Conservation (phyloP, 2,113 vertebrate genomes). For the Dasyornis broadbenti region DNA sequence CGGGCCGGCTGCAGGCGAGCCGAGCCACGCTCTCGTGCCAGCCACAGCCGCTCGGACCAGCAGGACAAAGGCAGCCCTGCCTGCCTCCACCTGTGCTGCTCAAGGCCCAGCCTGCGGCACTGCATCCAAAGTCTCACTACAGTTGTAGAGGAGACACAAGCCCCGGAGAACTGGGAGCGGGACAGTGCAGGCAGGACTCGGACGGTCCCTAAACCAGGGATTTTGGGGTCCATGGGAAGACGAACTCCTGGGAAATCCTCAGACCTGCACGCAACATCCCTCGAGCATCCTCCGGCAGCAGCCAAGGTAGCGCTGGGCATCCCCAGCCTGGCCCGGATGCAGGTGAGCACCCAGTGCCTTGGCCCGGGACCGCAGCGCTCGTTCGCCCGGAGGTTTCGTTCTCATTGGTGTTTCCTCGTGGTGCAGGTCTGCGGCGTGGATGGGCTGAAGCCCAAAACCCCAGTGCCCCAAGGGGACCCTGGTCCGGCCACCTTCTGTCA, state of each 20-base stretch:
- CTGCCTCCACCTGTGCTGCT: background rate
- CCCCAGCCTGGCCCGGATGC: background rate
- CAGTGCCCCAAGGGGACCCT: background rate
- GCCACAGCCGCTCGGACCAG: background rate
- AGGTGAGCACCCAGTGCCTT: background rate
- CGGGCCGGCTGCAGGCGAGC: background rate
- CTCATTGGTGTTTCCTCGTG: rapidly evolving
- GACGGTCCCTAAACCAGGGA: background rate
- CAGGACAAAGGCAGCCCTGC: background rate
- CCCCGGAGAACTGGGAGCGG: background rate
- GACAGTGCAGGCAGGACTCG: background rate
- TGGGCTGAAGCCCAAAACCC: background rate
- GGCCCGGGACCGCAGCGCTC: rapidly evolving
- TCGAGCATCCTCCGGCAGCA: background rate
- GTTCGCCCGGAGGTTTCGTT: background rate
- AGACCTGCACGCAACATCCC: background rate
- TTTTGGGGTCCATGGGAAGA: background rate
- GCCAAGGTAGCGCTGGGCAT: background rate
- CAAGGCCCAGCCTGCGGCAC: background rate
- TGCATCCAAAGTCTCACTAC: background rate
- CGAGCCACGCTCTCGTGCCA: background rate
- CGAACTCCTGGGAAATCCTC: background rate
- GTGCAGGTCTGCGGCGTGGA: background rate
- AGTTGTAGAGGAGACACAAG: rapidly evolving
- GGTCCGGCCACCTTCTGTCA: background rate